A percentile compares a stretch with the other conserved stretches of the same genome.
These are phyloP conservation scores for Microctenopoma lineatum DNA, from an alignment of 2,797 vertebrate species.

Conservation along the genomic window DNA sequence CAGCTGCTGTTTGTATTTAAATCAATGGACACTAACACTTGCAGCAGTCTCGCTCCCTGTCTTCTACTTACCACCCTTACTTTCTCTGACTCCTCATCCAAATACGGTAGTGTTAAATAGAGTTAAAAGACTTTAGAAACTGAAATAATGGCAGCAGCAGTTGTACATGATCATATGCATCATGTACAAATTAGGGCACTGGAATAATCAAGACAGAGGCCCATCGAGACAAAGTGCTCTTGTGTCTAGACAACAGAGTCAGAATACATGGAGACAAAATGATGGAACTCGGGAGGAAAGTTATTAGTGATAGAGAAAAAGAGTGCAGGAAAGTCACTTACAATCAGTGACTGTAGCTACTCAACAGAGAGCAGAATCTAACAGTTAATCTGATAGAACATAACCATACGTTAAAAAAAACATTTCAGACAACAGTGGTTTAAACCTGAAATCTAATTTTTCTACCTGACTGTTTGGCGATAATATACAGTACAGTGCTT, in stretches of 20 bases:
- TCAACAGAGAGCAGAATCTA: slow-evolving; percentile 32
- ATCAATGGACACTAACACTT: slow-evolving; percentile 21
- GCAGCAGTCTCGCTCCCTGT: background rate
- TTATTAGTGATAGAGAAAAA: slow-evolving; percentile 55
- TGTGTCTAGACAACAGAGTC: slow-evolving; percentile 19
- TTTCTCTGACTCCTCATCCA: slow-evolving; percentile 16
- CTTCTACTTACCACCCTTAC: slow-evolving; percentile 2
- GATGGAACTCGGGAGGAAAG: slow-evolving; percentile 44
- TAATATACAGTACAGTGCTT: background rate
- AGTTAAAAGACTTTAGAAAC: slow-evolving; percentile 24
- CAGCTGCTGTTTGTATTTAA: slow-evolving; percentile 58
- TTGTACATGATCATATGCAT: slow-evolving; percentile 13
- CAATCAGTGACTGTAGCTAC: slow-evolving; percentile 35
- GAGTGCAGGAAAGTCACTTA: slow-evolving; percentile 42
- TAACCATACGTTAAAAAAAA: no score
- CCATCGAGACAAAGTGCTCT: slow-evolving; percentile 22
- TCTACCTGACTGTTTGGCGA: slow-evolving; percentile 4
- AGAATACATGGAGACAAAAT: slow-evolving; percentile 44
- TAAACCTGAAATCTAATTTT: background rate
- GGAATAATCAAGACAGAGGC: background rate
- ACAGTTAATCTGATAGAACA: slow-evolving; percentile 16
- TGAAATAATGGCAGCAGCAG: slow-evolving; percentile 21
- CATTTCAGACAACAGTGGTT: background rate
- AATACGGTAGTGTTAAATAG: slow-evolving; percentile 32
- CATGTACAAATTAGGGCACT: slow-evolving; percentile 25